Evolutionary conservation across 2,797 vertebrate genomes (phyloP), one percentile per base, ranked within the genome.

Genomic region (Parauchenoglanis punctatus): DNA sequence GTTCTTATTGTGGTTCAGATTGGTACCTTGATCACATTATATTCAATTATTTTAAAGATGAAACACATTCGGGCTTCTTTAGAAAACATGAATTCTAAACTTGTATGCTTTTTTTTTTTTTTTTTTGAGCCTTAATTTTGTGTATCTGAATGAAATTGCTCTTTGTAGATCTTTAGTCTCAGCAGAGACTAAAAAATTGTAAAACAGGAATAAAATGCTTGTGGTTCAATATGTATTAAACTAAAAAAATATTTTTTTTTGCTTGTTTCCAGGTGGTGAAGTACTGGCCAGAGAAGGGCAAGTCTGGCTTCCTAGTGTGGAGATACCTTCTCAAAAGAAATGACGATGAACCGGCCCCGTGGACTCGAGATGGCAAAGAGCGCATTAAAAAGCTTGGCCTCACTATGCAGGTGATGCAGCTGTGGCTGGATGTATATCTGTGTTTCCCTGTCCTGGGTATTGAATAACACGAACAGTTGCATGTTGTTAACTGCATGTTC

Each of bases 241-340:
- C 35, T 35, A 35, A 35, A 35, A 35, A 35, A 35, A 49, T 46
- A 49, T 7, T 7, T 49, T 49, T 7, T 13, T 1, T 12, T 56
- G 70, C 7, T 25, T 15, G 85, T 87, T 15, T 2, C 73, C 88
- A 99, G 98, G 96, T 99, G 0, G 98, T 96, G 40, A 98, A 98
- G 89, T 99, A 99, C 91, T 99, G 98, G 98, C 98, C 98, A 0
- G 98, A 97, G 87, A 99, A 97, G 0, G 99, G 98, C 0, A 99
- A 99, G 84, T 99, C 98, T 0, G 99, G 99, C 4, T 99, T 99
- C 90, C 90, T 99, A 1, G 98, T 99, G 4, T 99, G 99, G 99
- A 94, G 99, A 35, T 99, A 99, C 87, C 91, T 99, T 59, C 95
- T 99, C 2, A 97, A 96, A 90, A 96, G 98, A 72, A 97, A 99